A percentile compares a stretch with the other conserved stretches of the same genome.
Conservation (phyloP, 1,140 invertebrate species). For the Papilio polyxenes region DNA sequence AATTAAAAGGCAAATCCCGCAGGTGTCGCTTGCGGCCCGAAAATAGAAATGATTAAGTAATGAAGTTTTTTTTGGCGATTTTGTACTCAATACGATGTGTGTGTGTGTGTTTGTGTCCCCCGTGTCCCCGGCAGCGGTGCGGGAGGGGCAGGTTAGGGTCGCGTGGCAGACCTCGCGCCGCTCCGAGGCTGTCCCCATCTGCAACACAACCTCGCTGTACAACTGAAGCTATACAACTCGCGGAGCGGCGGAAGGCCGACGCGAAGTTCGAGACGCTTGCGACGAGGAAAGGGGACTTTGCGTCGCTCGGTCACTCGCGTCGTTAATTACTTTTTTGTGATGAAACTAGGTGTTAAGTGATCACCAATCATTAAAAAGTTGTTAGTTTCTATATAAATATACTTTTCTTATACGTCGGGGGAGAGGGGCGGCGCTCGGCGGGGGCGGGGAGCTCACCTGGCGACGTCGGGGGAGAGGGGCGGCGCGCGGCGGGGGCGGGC, state of each 20-base stretch:
- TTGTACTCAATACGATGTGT: conserved; percentile 71
- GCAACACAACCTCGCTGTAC: neutral
- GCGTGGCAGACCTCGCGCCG: neutral
- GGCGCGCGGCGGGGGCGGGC: conserved; percentile 48
- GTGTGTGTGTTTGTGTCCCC: conserved; percentile 25
- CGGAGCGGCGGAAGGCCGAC: too few species aligned
- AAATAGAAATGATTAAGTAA: conserved; percentile 54
- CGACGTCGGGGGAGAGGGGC: conserved; percentile 49
- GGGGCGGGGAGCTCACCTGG: conserved; percentile 47
- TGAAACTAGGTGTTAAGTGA: too few species aligned
- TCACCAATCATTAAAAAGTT: too few species aligned
- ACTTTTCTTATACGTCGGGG: too few species aligned
- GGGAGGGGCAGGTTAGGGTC: conserved; percentile 32
- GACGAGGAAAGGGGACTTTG: too few species aligned
- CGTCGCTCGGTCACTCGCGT: too few species aligned
- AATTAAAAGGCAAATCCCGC: too few species aligned
- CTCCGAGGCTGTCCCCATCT: conserved; percentile 1
- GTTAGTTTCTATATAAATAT: too few species aligned
- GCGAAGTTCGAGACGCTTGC: too few species aligned
- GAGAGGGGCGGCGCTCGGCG: too few species aligned
- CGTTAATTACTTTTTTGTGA: too few species aligned
- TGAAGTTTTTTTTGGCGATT: conserved; percentile 74
- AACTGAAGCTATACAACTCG: too few species aligned
- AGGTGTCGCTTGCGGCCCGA: neutral
- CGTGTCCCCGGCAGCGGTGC: conserved; percentile 30